Percentiles rank a stretch among this genome's conserved stretches.
Conservation (phyloP, 2,888 invertebrate genomes). For the Patella pellucida region DNA sequence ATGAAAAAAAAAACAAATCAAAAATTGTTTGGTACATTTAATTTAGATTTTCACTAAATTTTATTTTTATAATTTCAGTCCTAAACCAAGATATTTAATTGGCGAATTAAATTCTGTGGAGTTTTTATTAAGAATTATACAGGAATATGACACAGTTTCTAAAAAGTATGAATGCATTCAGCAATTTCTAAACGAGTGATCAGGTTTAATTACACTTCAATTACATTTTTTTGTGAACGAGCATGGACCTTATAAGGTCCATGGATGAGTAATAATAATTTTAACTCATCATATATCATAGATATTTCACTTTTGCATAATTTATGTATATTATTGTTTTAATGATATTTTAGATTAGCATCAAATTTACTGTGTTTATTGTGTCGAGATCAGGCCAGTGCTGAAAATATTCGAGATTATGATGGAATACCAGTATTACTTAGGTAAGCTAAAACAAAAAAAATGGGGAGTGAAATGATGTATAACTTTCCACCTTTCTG, state of each 20-base stretch:
- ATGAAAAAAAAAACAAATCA: not conserved
- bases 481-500: no score
- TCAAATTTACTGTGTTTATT: conserved; percentile 64
- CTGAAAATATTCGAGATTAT: conserved; percentile 63
- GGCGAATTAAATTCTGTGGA: conserved; percentile 66
- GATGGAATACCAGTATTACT: conserved; percentile 69
- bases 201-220: no score
- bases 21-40: not conserved
- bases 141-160: conserved; percentile 68
- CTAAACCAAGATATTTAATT: conserved; percentile 57
- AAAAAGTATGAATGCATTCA: conserved; percentile 62
- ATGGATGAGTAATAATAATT: no score
- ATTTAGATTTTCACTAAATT: not conserved
- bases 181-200: no score
- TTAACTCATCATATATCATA: not conserved
- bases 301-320: not conserved
- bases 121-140: conserved; percentile 63
- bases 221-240: not conserved
- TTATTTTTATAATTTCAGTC: conserved; percentile 47
- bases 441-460: conserved; percentile 49
- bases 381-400: conserved; percentile 61
- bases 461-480: no score
- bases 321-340: not conserved
- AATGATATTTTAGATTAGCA: conserved; percentile 58
- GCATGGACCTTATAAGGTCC: no score